Percentiles rank a stretch among this genome's conserved stretches.
phyloP scores from a whole-genome alignment of 2,113 vertebrate species.

The Hydropotes inermis region DNA sequence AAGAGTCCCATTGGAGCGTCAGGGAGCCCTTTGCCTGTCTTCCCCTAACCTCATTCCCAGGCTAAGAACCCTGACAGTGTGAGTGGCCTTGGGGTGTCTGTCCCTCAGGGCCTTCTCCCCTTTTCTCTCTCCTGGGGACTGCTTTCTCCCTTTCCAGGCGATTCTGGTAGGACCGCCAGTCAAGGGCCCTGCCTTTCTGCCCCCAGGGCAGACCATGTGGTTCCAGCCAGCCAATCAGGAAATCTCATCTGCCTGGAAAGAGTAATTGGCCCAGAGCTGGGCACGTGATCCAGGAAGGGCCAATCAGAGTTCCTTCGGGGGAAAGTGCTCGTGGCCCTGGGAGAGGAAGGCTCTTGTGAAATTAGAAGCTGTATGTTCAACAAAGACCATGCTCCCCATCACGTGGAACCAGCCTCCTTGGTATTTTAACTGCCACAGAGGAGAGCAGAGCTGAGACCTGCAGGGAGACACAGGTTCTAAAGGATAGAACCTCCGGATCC shows the following conservation, averaged over 20 bases:
- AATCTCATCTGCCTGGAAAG: no score
- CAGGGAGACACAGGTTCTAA: background rate
- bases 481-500: background rate
- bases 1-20: accelerated
- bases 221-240: background rate
- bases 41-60: background rate
- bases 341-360: background rate
- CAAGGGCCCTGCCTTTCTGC: background rate
- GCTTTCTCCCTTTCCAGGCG: accelerated
- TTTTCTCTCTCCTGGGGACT: background rate
- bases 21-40: no score
- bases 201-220: background rate
- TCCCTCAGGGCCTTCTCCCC: background rate
- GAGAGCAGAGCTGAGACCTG: background rate
- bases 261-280: background rate
- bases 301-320: background rate
- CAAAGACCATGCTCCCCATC: background rate
- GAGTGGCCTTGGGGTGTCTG: background rate
- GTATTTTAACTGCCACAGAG: background rate
- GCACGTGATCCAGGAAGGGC: background rate
- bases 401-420: background rate
- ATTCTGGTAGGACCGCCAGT: no score
- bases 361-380: background rate
- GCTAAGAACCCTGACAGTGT: background rate
- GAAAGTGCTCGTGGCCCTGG: background rate